Base-by-base conservation (phyloP, 2,888 invertebrate species). In the Orthosia gracilis region DNA sequence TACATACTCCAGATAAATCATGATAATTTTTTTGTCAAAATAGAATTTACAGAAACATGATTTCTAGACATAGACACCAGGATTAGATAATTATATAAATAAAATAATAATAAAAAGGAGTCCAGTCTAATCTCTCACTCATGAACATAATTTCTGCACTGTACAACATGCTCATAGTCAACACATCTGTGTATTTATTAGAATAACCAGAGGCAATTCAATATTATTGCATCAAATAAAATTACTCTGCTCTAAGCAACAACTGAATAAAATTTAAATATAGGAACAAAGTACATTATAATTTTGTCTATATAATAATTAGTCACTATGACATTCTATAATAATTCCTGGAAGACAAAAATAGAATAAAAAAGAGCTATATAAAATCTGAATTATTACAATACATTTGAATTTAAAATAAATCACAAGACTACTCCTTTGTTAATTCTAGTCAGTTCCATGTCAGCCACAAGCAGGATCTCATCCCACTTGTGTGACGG, bases 361-460 rank as follows among this genome's bases (percentile, higher is more conserved):
- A 89, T 87, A 89, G 85, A 90, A 76, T 65, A 90, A 81, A 91
- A 90, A 88, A 87, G 76, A 77, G 87, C 87, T 92, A 90, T 91
- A 91, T 85, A 89, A 90, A 91, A 90, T 89, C 88, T 88, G 82
- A 85, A 87, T 89, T 84, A 83, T 90, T 89, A 84, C 84, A 86
- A 84, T 87, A 88, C 59, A 77, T 82, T 88, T 84, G 85, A 83
- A 86, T 86, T 86, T 73, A 74, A 83, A 83, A 86, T 78, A 78
- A 86, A 89, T 95, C 93, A 95, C 93, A 94, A 91, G 85, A 91
- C 89, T 87, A 92, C 89, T 86, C 94, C 94, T 93, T 94, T 96
- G 90, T 97, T 97, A 90, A 97, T 95, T 92, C 95, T 97, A 93
- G 93, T 95, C 89, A 97, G 94, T 92, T 97, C 97, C 97, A 97